phyloP scores from a whole-genome alignment of 2,888 invertebrate species.

The Macrosiphum euphorbiae region DNA sequence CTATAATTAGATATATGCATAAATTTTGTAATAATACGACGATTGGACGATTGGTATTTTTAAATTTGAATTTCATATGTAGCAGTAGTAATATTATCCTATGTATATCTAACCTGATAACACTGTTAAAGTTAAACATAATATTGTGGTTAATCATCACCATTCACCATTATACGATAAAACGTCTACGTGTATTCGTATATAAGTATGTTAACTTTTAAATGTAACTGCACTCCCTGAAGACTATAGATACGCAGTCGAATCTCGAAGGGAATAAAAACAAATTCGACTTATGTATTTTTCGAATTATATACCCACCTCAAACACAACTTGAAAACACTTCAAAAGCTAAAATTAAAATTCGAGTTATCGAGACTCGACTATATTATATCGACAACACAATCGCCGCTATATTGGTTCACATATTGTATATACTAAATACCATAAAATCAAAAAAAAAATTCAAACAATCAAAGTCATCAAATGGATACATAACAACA shows the following conservation, averaged over 20 bases:
- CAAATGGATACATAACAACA: background rate
- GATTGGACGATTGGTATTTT: background rate
- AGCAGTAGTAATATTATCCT: background rate
- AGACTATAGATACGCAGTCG: background rate
- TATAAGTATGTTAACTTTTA: background rate
- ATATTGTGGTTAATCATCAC: background rate
- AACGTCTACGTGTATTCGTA: background rate
- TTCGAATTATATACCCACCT: too few relatives aligned
- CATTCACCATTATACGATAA: background rate
- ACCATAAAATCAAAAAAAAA: background rate
- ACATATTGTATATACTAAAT: background rate
- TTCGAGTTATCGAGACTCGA: too few relatives aligned
- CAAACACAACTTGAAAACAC: too few relatives aligned
- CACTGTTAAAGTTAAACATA: background rate
- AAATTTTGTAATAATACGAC: background rate
- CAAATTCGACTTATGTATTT: too few relatives aligned
- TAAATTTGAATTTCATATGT: background rate
- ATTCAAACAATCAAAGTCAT: background rate
- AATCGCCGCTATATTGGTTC: background rate
- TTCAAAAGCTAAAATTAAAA: too few relatives aligned
- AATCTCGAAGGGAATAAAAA: too few relatives aligned
- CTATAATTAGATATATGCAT: background rate
- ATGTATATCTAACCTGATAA: background rate
- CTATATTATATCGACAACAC: background rate
- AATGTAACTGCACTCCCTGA: background rate